Evolutionary conservation across 2,888 invertebrate species (phyloP), one percentile per base, ranked within the genome.

Genomic region (Bursaphelenchus okinawaensis): DNA sequence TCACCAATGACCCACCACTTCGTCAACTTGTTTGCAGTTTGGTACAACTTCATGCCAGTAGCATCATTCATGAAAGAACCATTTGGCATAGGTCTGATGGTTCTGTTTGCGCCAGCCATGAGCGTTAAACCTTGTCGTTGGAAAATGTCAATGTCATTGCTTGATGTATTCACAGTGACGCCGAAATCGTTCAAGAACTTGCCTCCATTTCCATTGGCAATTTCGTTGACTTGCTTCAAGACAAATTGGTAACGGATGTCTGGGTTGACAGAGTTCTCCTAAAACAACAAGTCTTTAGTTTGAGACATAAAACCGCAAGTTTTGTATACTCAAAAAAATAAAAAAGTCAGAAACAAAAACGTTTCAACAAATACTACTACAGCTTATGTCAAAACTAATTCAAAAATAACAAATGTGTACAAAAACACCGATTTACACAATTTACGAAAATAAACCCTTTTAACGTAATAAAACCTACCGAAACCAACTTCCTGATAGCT

Each of bases 191-290:
- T 22, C 23, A 69, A 58, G 26, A 69, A 57, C 65, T 60, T n/a
- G 28, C 28, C 19, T n/a, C 40, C 26, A 31, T 56, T 62, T 58
- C 72, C 7, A 60, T 50, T 1, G 23, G 58, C 69, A 20, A 69
- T 51, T 19, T 66, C 63, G 12, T 57, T 26, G 27, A 69, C 66
- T 24, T 71, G 66, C 7, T 56, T 59, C 61, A 65, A 54, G 16
- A 69, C 58, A 16, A 70, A 71, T 24, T 50, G 40, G 29, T 62
- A 52, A 23, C 69, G 69, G 19, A 66, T 65, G 12, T 71, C 28
- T 26, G 69, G 64, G 1, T 12, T 54, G 55, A 69, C 28, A n/a
- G 70, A 55, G 51, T 71, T 69, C 20, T 73, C 69, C 69, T 69
- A 8, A 55, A 71, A 51, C 12, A 12, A 4, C 27, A n/a, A n/a